Evolutionary conservation across 2,113 vertebrate genomes (phyloP).

Genomic region (Dendrocopos noguchii): DNA sequence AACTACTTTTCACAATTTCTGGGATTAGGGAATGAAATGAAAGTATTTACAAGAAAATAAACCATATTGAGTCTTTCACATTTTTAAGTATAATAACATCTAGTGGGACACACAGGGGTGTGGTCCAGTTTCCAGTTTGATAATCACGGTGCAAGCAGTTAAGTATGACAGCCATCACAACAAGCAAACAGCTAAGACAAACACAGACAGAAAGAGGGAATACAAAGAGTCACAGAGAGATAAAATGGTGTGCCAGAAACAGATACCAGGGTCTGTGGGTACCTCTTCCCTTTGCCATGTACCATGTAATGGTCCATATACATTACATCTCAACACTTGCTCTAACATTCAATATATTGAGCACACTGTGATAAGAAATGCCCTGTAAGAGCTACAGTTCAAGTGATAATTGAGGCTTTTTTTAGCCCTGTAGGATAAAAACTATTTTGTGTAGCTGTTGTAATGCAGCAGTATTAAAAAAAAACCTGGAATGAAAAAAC

Average conservation of each 20-base stretch:
- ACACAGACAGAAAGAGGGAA: neutral
- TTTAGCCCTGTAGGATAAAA: neutral
- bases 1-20: neutral
- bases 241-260: neutral
- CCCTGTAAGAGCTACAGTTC: neutral
- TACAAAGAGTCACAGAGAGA: neutral
- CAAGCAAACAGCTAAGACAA: neutral
- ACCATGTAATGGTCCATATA: neutral
- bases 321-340: neutral
- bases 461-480: neutral
- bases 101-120: neutral
- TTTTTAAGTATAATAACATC: neutral
- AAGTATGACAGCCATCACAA: neutral
- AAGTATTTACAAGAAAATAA: neutral
- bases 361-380: neutral
- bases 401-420: neutral
- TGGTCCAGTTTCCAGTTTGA: neutral
- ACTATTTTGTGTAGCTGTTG: neutral
- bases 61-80: rapidly evolving
- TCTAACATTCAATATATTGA: neutral
- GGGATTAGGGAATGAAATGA: neutral
- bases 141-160: neutral
- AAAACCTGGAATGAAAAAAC: neutral
- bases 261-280: neutral
- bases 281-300: neutral